Evolutionary conservation across 2,113 vertebrate species (phyloP).

Genomic region (Coracopsis vasa): DNA sequence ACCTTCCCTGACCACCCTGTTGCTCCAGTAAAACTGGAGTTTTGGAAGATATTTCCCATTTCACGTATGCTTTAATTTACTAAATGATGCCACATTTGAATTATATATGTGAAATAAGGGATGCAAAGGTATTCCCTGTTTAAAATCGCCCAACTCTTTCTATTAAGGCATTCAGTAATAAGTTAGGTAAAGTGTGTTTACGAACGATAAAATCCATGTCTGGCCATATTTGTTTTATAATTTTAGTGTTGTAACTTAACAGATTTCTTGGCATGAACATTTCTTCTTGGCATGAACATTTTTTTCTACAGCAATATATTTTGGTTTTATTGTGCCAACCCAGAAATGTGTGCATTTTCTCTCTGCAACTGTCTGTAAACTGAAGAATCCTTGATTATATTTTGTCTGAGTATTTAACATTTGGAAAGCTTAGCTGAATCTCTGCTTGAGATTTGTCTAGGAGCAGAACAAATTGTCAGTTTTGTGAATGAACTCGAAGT

Average conservation of each 20-base stretch:
- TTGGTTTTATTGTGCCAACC: constrained; percentile 13
- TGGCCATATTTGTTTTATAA: background rate
- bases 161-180: background rate
- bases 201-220: background rate
- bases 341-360: background rate
- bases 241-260: background rate
- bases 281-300: background rate
- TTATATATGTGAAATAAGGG: background rate
- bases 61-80: background rate
- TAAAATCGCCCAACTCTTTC: background rate
- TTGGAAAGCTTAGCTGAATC: background rate
- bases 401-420: background rate
- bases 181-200: background rate
- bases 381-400: background rate
- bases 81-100: background rate
- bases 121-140: background rate
- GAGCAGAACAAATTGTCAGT: background rate
- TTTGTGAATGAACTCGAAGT: background rate
- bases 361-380: background rate
- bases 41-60: background rate
- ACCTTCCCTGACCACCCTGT: background rate
- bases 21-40: background rate
- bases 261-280: background rate
- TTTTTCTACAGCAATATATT: background rate
- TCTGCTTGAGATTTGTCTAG: background rate